Conservation (phyloP, 2,113 vertebrate genomes). For the Hiodon alosoides region DNA sequence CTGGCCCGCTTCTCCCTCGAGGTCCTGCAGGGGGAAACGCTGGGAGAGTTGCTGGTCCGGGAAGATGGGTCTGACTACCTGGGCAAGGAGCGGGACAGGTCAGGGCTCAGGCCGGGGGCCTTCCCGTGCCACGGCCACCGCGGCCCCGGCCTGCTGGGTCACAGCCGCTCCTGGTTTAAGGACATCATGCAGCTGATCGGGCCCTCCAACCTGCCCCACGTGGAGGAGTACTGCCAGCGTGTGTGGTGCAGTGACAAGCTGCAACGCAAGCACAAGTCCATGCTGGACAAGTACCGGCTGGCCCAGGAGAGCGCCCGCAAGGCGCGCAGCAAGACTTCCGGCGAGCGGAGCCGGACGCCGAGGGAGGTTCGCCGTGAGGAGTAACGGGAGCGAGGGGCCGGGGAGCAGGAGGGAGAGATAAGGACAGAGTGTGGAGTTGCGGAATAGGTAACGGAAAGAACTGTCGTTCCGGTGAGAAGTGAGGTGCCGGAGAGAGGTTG, state of each 20-base stretch:
- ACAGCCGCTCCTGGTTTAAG: conserved; percentile 80
- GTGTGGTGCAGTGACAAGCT: conserved; percentile 79
- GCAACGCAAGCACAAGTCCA: conserved; percentile 68
- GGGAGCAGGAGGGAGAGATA: neutral
- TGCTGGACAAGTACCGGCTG: conserved; percentile 71
- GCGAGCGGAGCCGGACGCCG: conserved; percentile 76
- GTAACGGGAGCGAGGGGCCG: neutral
- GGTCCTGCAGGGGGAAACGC: conserved; percentile 69
- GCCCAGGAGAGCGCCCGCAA: conserved; percentile 73
- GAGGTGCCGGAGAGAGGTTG: neutral
- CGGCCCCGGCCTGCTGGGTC: conserved; percentile 30
- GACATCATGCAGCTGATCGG: conserved; percentile 86
- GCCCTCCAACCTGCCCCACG: conserved; percentile 66
- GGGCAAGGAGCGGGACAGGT: conserved; percentile 48
- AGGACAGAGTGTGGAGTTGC: neutral
- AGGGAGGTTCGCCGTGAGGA: conserved; percentile 59
- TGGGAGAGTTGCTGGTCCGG: conserved; percentile 61
- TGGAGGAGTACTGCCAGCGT: conserved; percentile 84
- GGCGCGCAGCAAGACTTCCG: conserved; percentile 60
- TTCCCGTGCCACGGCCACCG: conserved; percentile 36
- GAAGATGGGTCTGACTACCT: conserved; percentile 33
- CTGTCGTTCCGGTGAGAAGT: neutral
- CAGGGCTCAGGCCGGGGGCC: conserved; percentile 48
- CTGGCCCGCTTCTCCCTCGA: conserved; percentile 69
- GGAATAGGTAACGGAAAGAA: neutral